A percentile compares a stretch with the other conserved stretches of the same genome.
Conservation (phyloP, 2,797 vertebrate genomes). For the Pipistrellus nathusii region DNA sequence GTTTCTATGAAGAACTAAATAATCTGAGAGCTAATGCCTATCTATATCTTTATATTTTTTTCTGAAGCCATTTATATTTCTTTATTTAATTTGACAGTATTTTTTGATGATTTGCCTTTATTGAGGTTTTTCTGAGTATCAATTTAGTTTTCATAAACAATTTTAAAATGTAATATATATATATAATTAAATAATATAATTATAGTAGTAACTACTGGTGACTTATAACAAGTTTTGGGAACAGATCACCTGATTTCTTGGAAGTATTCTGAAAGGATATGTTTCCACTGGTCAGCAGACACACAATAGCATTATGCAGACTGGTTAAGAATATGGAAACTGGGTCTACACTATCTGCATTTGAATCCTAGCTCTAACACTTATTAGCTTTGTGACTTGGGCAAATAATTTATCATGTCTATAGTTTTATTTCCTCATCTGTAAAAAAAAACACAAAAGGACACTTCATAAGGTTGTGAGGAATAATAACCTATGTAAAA, state of each 20-base stretch:
- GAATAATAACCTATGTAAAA: neutral
- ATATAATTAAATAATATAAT: neutral
- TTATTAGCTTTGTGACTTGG: constrained; percentile 16
- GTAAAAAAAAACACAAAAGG: neutral
- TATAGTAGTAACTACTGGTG: neutral
- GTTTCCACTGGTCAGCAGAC: neutral
- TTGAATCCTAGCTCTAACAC: neutral
- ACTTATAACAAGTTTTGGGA: constrained; percentile 1
- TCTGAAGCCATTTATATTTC: constrained; percentile 8
- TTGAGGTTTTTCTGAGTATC: constrained; percentile 31
- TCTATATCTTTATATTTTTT: neutral
- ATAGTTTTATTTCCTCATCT: constrained; percentile 34
- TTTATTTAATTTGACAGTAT: constrained; percentile 27
- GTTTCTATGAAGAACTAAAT: constrained; percentile 40
- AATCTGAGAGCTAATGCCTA: neutral
- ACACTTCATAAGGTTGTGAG: neutral
- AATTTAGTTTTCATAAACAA: constrained; percentile 31
- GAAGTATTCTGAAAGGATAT: neutral
- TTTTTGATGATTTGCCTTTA: constrained; percentile 40
- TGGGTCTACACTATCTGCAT: neutral
- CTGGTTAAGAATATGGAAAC: neutral
- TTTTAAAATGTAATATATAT: neutral
- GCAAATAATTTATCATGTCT: constrained; percentile 47
- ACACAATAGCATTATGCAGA: neutral
- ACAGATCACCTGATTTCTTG: neutral